Evolutionary conservation across 2,113 vertebrate species (phyloP), one percentile per base, ranked within the genome.

Genomic region (Syngnathus floridae): DNA sequence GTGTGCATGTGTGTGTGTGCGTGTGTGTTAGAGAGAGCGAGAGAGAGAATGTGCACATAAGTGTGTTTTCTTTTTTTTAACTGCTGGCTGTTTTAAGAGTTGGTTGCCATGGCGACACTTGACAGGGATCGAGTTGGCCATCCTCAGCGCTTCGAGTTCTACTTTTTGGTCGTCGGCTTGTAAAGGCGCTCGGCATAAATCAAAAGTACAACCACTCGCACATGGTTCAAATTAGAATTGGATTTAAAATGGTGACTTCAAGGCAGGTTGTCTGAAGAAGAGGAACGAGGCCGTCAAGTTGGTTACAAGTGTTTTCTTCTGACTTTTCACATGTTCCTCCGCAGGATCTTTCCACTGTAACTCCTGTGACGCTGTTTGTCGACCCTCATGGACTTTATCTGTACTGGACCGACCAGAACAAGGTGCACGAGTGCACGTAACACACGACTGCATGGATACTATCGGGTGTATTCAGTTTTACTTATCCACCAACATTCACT

Each of bases 371-470:
- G 72, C 91, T 99, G 38, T 89, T 88, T 67, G 95, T 97, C 71
- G 97, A 99, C 82, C 92, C 93, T 46, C 92, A 96, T 69, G 97
- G 97, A 77, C 95, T 95, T 88, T 99, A 95, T 91, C 93, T 99
- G 56, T 94, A 97, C 87, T 99, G 97, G 97, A 97, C 94, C 1
- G 97, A 99, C 85, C 97, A 98, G 73, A 99, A 93, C 78, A 99
- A 99, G 95, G 97, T 98, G 86, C 37, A 35, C 21, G 51, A 26
- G 43, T 6, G 17, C 59, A 46, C 36, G 52, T 37, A 41, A 51
- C 7, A 52, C 21, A 45, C 48, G 4, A 46, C 14, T 46, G 4
- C 45, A 17, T 46, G 45, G 45, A 46, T 46, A 46, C 16, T 4
- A 43, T 12, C 12, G 10, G 14, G 12, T 14, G 8, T 43, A 43